phyloP scores from a whole-genome alignment of 2,113 vertebrate species.

The Lichenostomus cassidix region DNA sequence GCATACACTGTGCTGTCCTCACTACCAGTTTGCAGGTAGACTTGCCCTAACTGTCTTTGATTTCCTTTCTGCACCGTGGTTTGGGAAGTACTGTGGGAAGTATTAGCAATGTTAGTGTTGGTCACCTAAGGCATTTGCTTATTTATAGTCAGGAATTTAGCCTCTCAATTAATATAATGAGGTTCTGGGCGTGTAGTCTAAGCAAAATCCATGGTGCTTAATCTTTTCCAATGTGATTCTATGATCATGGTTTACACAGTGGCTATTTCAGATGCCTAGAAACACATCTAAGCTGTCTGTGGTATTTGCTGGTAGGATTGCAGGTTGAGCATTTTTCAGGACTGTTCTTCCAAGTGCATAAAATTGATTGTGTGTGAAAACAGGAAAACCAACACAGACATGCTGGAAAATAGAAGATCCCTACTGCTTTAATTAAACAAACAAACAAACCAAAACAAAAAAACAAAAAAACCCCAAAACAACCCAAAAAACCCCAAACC shows the following conservation, averaged over 20 bases:
- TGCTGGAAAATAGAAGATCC: background rate
- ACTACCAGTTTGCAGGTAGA: background rate
- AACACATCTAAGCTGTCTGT: background rate
- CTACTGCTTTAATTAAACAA: background rate
- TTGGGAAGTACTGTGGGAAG: background rate
- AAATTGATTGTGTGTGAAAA: background rate
- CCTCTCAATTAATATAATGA: background rate
- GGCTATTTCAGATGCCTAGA: background rate
- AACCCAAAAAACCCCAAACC: no score
- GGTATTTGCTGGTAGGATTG: background rate
- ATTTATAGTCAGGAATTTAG: background rate
- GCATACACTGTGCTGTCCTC: background rate
- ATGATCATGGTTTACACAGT: accelerated
- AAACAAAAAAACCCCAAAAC: no score
- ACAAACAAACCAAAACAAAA: no score
- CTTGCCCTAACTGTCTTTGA: background rate
- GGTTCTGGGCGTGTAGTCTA: background rate
- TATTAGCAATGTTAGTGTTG: background rate
- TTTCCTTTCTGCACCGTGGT: background rate
- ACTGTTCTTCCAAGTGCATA: background rate
- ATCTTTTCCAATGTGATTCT: background rate
- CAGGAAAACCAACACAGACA: background rate
- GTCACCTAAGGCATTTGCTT: background rate
- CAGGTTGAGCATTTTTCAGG: background rate
- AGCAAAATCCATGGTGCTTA: background rate